Conservation (phyloP, 2,888 invertebrate species). For the Belgica antarctica region DNA sequence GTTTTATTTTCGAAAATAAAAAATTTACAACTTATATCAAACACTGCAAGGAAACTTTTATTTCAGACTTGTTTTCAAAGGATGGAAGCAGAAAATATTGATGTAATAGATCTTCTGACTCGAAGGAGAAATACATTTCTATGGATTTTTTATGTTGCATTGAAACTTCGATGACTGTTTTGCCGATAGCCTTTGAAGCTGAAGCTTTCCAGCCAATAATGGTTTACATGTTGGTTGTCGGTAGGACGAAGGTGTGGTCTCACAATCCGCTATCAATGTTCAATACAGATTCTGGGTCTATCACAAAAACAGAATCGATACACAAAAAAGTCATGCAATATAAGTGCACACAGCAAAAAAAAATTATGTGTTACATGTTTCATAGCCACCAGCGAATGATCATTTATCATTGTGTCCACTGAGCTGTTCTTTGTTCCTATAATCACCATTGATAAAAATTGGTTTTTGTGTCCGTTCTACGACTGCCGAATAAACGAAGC, state of each 20-base stretch:
- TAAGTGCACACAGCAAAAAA: constrained; percentile 6
- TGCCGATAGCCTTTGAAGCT: constrained; percentile 22
- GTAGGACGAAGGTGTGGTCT: constrained; percentile 37
- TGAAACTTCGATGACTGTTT: neutral
- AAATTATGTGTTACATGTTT: constrained; percentile 2
- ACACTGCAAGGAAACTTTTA: neutral
- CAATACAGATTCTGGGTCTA: constrained; percentile 10
- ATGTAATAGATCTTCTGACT: constrained; percentile 11
- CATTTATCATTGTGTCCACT: constrained; percentile 38
- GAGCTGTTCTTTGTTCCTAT: neutral
- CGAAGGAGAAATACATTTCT: constrained; percentile 2
- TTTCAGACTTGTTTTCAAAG: neutral
- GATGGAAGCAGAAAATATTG: neutral
- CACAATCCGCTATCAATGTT: neutral
- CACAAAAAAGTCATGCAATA: constrained; percentile 15
- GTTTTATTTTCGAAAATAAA: neutral
- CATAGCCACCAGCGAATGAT: constrained; percentile 16
- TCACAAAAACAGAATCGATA: neutral
- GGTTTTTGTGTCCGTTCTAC: constrained; percentile 8
- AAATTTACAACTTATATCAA: constrained; percentile 13
- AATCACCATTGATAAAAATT: constrained; percentile 29
- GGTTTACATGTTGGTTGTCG: neutral
- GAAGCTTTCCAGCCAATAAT: constrained; percentile 20
- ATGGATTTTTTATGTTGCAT: constrained; percentile 27
- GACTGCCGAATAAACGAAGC: no score